Base-by-base conservation (phyloP, 2,113 vertebrate genomes). In the Aspiorhynchus laticeps region DNA sequence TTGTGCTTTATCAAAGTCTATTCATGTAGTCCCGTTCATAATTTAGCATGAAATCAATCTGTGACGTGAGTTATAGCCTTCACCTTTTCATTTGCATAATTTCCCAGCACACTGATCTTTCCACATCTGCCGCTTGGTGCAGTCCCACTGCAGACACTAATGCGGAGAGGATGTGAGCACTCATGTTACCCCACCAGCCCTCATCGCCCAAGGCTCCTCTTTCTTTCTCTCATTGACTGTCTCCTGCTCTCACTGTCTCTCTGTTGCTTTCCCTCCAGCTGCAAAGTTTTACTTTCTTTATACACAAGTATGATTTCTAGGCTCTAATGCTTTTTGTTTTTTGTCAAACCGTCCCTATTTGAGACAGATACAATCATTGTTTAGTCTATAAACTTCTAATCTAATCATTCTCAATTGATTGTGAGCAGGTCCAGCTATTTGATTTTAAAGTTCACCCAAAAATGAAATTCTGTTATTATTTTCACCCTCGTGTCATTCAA, bases 201-300 rank as follows among this genome's bases (percentile, higher is more conserved):
- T 67, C n/a, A 63, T 61, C n/a, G n/a, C 73, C 65, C 41, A 65
- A 33, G 63, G 61, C 88, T 87, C 8, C 11, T 83, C 80, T 48
- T 51, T 48, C 61, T 51, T 36, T 83, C 56, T 83, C 75, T 51
- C 78, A 51, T 43, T 41, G 61, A 21, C 67, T 24, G 56, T 79
- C 8, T 79, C 48, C 48, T 21, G 21, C 33, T 63, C 33, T 41
- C 11, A 78, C 65, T 65, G 83, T 91, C 88, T 90, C 88, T 91
- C 91, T 90, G 88, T 91, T 83, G 14, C 15, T 38, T 48, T 51
- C 86, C n/a, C 59, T 43, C 71, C 61, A 84, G 80, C 59, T 63
- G 71, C 19, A 26, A 21, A 31, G 48, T 17, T 83, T 87, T 63
- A 74, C 48, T 31, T 63, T 61, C 53, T 56, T 83, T 88, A 83